phyloP scores from a whole-genome alignment of 1,140 invertebrate species.

The Tenebrio molitor region DNA sequence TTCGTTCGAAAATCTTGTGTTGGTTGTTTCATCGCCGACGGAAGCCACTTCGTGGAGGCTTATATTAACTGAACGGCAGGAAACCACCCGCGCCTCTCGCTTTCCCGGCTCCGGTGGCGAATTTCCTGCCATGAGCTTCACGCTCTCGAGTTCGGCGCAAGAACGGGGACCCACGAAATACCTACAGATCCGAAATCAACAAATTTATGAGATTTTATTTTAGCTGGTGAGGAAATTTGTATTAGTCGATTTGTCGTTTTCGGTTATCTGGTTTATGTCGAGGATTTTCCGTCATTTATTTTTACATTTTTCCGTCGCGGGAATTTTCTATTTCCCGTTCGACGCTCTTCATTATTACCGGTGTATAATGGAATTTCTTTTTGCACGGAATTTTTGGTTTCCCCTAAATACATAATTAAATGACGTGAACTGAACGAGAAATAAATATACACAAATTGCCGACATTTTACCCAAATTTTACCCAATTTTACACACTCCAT shows the following conservation, averaged over 20 bases:
- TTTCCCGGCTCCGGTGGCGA: conserved; percentile 43
- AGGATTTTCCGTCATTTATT: conserved; percentile 60
- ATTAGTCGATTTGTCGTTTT: conserved; percentile 58
- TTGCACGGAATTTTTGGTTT: conserved; percentile 16
- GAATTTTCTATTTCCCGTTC: conserved; percentile 59
- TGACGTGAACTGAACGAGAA: conserved; percentile 1
- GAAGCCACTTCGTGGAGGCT: conserved; percentile 27
- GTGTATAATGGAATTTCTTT: conserved; percentile 58
- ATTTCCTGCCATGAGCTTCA: conserved; percentile 45
- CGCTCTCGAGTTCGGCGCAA: background rate
- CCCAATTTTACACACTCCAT: no score
- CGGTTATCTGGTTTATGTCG: conserved; percentile 58
- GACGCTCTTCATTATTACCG: conserved; percentile 58
- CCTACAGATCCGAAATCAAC: conserved; percentile 30
- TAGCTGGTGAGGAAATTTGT: conserved; percentile 52
- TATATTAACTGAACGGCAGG: conserved; percentile 30
- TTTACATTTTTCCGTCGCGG: conserved; percentile 60
- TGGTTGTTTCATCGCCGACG: conserved; percentile 20
- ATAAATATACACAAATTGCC: no score
- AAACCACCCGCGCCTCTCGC: conserved; percentile 35
- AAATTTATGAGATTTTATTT: conserved; percentile 48
- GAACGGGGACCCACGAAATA: conserved; percentile 19
- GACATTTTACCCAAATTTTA: no score
- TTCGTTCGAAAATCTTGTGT: conserved; percentile 2
- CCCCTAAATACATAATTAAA: conserved; percentile 29